Evolutionary conservation across 2,797 vertebrate genomes (phyloP).

Genomic region (Hyperoplus immaculatus): DNA sequence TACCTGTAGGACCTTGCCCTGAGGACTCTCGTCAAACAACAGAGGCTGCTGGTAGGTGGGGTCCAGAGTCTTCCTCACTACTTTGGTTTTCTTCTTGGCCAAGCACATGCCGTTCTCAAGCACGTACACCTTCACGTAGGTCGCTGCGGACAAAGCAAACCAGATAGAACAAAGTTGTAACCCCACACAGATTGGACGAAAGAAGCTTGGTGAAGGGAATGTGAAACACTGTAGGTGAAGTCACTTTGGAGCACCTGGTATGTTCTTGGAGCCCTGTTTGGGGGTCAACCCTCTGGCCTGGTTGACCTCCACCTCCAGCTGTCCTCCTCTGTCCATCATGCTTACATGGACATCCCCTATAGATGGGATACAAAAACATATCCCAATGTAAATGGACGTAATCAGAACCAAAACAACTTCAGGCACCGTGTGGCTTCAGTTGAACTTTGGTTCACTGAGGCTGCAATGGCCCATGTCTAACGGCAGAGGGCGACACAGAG

Average conservation of each 20-base stretch:
- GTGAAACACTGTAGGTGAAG: background rate
- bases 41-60: constrained; percentile 96
- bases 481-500: constrained; percentile 79
- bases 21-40: constrained; percentile 96
- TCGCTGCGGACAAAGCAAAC: constrained; percentile 82
- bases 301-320: constrained; percentile 97
- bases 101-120: constrained; percentile 95
- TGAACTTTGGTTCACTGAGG: background rate
- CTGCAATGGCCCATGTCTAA: constrained; percentile 35
- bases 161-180: background rate
- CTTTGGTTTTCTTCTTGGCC: constrained; percentile 98
- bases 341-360: constrained; percentile 93
- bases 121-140: constrained; percentile 96
- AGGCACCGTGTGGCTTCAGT: background rate
- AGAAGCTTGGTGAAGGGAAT: background rate
- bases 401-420: background rate
- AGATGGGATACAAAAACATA: constrained; percentile 9
- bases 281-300: constrained; percentile 94
- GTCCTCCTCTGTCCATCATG: constrained; percentile 93
- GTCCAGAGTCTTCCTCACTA: constrained; percentile 93
- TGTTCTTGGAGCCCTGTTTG: constrained; percentile 93
- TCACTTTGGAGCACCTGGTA: constrained; percentile 87
- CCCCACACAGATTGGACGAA: background rate
- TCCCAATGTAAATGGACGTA: background rate
- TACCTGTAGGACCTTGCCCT: constrained; percentile 97